A percentile compares a stretch with the other conserved stretches of the same genome.
phyloP scores from a whole-genome alignment of 2,888 invertebrate genomes.

The Agriopis aurantiaria region DNA sequence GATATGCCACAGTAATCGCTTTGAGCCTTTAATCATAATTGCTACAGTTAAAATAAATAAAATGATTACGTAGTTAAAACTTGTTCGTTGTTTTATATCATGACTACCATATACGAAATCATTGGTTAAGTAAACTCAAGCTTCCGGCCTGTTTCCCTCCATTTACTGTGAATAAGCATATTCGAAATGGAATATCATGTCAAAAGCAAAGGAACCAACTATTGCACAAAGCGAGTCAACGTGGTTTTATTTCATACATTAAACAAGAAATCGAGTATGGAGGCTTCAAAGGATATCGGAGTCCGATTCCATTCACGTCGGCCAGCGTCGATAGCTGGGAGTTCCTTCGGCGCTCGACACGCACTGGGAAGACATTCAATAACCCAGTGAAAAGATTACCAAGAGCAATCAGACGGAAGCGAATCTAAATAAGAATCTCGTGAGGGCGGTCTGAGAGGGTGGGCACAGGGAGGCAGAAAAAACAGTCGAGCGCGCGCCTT shows the following conservation, averaged over 20 bases:
- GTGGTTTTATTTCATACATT: slow-evolving; percentile 33
- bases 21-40: not conserved
- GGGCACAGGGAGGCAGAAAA: slow-evolving; percentile 71
- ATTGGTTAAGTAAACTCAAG: not conserved
- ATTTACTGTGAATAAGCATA: slow-evolving; percentile 15
- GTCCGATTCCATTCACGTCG: slow-evolving; percentile 66
- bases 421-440: slow-evolving; percentile 87
- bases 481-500: slow-evolving; percentile 78
- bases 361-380: slow-evolving; percentile 85
- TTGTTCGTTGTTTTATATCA: not conserved
- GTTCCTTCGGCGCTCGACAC: slow-evolving; percentile 73
- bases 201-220: slow-evolving; percentile 46
- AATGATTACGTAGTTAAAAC: not conserved
- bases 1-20: not conserved
- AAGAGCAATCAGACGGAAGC: slow-evolving; percentile 87
- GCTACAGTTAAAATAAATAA: too few species aligned
- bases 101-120: not conserved
- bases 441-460: slow-evolving; percentile 78
- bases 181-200: slow-evolving; percentile 11
- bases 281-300: slow-evolving; percentile 67
- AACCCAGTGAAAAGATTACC: slow-evolving; percentile 86
- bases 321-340: slow-evolving; percentile 56
- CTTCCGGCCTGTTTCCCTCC: not conserved
- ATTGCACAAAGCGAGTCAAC: slow-evolving; percentile 26
- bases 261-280: slow-evolving; percentile 32